phyloP scores from a whole-genome alignment of 2,888 invertebrate genomes.

The Tenodera sinensis region DNA sequence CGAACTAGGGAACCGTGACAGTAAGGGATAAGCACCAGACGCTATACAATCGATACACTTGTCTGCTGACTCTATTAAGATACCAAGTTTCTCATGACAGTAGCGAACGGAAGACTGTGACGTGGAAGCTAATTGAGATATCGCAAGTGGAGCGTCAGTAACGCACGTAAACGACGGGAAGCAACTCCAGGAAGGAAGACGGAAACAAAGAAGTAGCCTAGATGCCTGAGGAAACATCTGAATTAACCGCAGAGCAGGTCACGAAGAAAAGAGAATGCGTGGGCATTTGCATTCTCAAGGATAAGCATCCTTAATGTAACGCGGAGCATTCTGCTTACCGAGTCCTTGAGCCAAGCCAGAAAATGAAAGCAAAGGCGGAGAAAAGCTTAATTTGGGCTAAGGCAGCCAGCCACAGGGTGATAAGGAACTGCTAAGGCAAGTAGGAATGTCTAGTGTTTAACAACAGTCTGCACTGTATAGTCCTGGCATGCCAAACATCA shows the following conservation, averaged over 20 bases:
- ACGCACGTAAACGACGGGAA: neutral
- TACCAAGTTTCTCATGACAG: neutral
- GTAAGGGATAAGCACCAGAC: neutral
- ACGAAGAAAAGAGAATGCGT: neutral
- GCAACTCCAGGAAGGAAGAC: neutral
- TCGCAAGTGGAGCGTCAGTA: neutral
- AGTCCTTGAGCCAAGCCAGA: too few species aligned
- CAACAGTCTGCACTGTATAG: too few species aligned
- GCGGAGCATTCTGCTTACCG: too few species aligned
- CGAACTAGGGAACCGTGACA: too few species aligned
- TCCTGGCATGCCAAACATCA: too few species aligned
- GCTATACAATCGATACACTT: neutral
- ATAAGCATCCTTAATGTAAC: too few species aligned
- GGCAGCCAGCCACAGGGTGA: too few species aligned
- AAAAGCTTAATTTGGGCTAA: too few species aligned
- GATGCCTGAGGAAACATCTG: neutral
- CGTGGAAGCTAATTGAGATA: neutral
- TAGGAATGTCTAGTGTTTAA: too few species aligned
- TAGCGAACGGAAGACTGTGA: neutral
- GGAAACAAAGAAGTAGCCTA: neutral
- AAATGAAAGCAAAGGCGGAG: too few species aligned
- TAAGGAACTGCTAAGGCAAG: too few species aligned
- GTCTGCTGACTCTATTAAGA: neutral
- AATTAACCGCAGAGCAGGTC: neutral
- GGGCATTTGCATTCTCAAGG: too few species aligned